phyloP scores from a whole-genome alignment of 2,113 vertebrate species.

The Pelmatolapia mariae region DNA sequence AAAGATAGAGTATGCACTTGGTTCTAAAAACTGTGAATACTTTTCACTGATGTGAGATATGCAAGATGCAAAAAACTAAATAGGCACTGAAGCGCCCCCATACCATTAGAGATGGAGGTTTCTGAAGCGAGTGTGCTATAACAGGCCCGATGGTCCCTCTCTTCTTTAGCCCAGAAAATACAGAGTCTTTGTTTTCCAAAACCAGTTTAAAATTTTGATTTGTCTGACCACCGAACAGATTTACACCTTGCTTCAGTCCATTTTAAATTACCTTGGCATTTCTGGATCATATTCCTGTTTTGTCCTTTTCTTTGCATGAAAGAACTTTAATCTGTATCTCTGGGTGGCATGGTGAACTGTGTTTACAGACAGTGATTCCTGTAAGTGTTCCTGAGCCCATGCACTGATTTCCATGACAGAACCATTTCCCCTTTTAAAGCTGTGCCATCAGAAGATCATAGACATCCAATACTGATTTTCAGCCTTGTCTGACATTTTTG shows the following conservation, averaged over 20 bases:
- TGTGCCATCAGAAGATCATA: neutral
- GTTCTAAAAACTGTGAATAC: neutral
- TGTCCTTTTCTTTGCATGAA: neutral
- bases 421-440: neutral
- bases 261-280: neutral
- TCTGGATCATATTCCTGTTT: neutral
- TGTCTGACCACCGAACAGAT: neutral
- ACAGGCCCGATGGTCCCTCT: accelerated
- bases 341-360: neutral
- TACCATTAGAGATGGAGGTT: neutral
- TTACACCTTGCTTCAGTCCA: neutral
- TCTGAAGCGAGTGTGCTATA: neutral
- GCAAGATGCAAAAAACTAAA: neutral
- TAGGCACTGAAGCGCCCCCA: neutral
- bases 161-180: neutral
- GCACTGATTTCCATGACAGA: neutral
- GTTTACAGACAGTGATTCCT: neutral
- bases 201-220: neutral
- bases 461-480: neutral
- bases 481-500: neutral
- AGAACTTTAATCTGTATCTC: neutral
- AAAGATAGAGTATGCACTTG: neutral
- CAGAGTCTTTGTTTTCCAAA: neutral
- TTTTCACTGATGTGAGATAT: neutral
- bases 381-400: neutral